phyloP scores from a whole-genome alignment of 2,113 vertebrate species.

The Cochlearius cochlearius region DNA sequence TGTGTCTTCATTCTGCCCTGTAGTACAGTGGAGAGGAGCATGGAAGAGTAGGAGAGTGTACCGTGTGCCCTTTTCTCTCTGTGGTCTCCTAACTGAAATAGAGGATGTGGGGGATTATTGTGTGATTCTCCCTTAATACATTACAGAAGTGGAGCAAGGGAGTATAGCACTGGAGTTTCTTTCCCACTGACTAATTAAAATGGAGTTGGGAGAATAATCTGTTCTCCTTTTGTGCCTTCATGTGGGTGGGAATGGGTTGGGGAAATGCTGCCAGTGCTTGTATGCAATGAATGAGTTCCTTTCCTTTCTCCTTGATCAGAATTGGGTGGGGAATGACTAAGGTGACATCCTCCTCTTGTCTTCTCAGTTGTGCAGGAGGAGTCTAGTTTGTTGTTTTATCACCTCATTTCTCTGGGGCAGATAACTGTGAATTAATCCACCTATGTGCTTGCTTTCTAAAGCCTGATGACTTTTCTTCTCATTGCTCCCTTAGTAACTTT shows the following conservation, averaged over 20 bases:
- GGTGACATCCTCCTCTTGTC: not conserved
- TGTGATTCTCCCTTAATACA: not conserved
- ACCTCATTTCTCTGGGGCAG: not conserved
- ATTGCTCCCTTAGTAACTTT: not conserved
- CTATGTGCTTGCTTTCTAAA: not conserved
- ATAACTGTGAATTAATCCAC: not conserved
- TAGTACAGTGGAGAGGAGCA: not conserved
- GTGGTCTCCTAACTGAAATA: fast-evolving
- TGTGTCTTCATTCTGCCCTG: not conserved
- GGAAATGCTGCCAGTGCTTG: not conserved
- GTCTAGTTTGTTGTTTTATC: not conserved
- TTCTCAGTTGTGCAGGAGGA: not conserved
- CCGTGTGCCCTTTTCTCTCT: not conserved
- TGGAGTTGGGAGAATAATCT: not conserved
- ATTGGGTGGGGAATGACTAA: not conserved
- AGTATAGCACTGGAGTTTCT: not conserved
- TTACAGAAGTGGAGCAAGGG: not conserved
- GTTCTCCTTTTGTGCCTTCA: not conserved
- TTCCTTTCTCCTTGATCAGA: not conserved
- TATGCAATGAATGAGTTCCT: not conserved
- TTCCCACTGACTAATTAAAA: not conserved
- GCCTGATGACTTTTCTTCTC: not conserved
- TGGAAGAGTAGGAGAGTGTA: not conserved
- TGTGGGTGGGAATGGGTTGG: not conserved
- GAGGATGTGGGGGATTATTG: not conserved